Conservation (phyloP, 2,797 vertebrate species). For the Falco berigora region DNA sequence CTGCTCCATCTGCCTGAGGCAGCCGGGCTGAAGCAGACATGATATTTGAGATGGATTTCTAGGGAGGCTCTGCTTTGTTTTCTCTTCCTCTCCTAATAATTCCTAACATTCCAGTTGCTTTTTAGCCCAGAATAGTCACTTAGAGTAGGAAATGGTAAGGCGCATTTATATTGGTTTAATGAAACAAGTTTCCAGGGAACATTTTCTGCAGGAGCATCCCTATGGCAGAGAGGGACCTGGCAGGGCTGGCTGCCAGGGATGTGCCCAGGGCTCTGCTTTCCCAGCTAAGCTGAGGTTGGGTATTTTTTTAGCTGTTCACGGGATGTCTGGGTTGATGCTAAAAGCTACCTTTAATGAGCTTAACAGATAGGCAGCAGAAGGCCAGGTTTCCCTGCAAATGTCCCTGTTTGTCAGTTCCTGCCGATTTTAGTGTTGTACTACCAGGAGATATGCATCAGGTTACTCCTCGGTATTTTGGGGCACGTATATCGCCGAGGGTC, state of each 20-base stretch:
- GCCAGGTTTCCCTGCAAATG: not conserved
- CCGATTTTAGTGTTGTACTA: not conserved
- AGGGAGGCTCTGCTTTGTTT: not conserved
- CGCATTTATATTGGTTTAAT: not conserved
- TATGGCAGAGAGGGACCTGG: not conserved
- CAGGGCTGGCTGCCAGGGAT: not conserved
- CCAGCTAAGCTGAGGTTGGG: not conserved
- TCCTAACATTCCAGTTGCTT: not conserved
- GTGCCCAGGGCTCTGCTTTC: not conserved
- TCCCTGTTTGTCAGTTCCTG: not conserved
- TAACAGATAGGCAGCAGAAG: not conserved
- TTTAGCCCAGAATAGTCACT: not conserved
- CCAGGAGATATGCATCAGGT: not conserved
- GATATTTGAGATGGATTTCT: not conserved
- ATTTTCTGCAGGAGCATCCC: accelerated
- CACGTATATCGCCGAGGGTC: accelerated
- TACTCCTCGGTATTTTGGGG: not conserved
- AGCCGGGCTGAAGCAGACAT: not conserved
- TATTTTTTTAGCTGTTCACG: not conserved
- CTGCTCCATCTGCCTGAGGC: not conserved
- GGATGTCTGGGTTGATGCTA: not conserved
- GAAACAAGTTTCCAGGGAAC: not conserved
- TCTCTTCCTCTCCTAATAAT: conserved; percentile 8
- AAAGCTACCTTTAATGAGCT: not conserved
- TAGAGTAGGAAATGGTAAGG: not conserved